Base-by-base conservation (phyloP, 2,888 invertebrate species). In the Sceliomorpha sp. region DNA sequence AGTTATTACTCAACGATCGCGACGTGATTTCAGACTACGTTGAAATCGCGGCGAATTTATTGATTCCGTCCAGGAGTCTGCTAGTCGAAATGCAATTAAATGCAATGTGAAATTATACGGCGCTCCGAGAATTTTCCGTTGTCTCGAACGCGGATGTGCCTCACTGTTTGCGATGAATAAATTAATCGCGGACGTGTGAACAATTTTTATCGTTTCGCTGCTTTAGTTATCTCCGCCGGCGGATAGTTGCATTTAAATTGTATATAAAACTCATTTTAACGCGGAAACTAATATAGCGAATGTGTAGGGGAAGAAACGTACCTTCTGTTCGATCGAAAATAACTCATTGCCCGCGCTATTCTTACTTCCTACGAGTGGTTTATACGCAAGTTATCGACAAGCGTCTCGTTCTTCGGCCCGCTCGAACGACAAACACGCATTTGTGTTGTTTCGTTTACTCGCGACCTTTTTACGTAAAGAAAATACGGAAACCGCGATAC, bases 81-180 rank as follows among this genome's bases (percentile, higher is more conserved):
- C 26, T 39, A 40, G 45, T 13, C 56, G 45, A 68, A 68, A 68
- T 51, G 68, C 68, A 68, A 68, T 68, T 68, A 68, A 56, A 68
- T 36, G 36, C 68, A 40, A 56, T 27, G 48, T 50, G 13, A 26
- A 68, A 68, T 68, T 62, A 68, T 68, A 56, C 47, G 26, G 55
- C 50, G 51, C 27, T 31, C 20, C 39, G 20, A 45, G 24, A 26
- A 60, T 27, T 39, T 40, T 32, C 8, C 58, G 29, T 50, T 60
- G 68, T 68, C 60, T 55, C 60, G 56, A 13, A 9, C 27, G 12
- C 45, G 39, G 17, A 56, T 58, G 64, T 44, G 64, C 51, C 45
- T 27, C 20, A 42, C 50, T 39, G 31, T 36, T 62, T 56, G 39
- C 63, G 58, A 69, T 63, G 69, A 69, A 69, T 63, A 62, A 56